Evolutionary conservation across 2,797 vertebrate genomes (phyloP), one percentile per base, ranked within the genome.

Genomic region (Chromis chromis): DNA sequence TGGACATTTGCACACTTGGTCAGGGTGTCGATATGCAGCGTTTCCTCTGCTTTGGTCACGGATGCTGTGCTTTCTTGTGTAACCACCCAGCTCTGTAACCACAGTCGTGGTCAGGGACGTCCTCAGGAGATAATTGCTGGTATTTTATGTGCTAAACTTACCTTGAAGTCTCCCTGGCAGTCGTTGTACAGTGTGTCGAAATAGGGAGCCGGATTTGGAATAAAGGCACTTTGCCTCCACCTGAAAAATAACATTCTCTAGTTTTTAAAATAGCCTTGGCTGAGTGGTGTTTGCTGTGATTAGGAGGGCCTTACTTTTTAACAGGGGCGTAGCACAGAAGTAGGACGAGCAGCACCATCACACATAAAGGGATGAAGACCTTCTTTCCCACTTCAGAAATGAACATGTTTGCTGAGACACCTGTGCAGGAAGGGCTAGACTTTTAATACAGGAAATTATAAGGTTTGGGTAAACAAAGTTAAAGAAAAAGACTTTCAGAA

Each of bases 201-300:
- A 66, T 92, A 94, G 0, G 92, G 90, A 4, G 79, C 89, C n/a
- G 94, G 94, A 33, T 91, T 93, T 52, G 93, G 94, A 19, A 93
- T 87, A 49, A 87, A 87, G 21, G 64, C 39, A 1, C 39, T 52
- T 39, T 62, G 76, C 42, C 24, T 93, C 81, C 86, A 90, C 76
- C 94, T 95, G 72, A 4, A 33, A 61, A 24, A 49, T 1, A 16
- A 28, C 16, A 2, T n/a, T 9, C 19, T 2, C 7, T 28, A 2
- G 4, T 28, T 48, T 48, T 24, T 57, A 46, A 48, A 36, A 44
- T 7, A 6, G 17, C 17, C 12, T 6, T n/a, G 3, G 17, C 12
- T 9, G n/a, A 10, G 40, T 65, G 0, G 1, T 14, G 36, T 66
- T 65, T 60, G 3, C 4, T 24, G 3, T 62, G 0, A 1, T 44